Evolutionary conservation across 2,113 vertebrate species (phyloP).

Genomic region (Crotophaga sulcirostris): DNA sequence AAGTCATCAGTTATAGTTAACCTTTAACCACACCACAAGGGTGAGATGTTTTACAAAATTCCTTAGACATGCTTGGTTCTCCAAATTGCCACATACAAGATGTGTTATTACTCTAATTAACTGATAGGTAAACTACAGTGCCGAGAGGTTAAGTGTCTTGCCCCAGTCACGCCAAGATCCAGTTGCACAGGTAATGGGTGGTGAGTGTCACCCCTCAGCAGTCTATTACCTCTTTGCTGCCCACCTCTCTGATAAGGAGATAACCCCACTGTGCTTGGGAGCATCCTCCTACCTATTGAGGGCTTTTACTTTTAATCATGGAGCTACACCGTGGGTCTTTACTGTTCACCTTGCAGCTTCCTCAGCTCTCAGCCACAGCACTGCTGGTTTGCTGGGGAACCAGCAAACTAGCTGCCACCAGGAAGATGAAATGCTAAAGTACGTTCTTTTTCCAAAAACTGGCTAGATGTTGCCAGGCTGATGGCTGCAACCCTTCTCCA

Average conservation of each 20-base stretch:
- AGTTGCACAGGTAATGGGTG: background rate
- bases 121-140: background rate
- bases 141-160: background rate
- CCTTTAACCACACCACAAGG: too few species aligned
- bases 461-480: background rate
- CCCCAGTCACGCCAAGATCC: background rate
- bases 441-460: background rate
- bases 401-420: background rate
- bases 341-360: background rate
- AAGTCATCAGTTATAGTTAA: background rate
- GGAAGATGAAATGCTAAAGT: background rate
- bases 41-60: background rate
- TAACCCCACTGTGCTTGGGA: background rate
- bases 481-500: background rate
- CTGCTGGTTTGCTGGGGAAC: background rate
- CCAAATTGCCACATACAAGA: background rate
- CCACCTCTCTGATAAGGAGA: background rate
- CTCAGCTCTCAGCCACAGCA: background rate
- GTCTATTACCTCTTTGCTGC: background rate
- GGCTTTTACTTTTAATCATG: background rate
- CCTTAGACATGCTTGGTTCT: accelerated
- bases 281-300: background rate
- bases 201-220: background rate
- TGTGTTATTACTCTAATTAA: accelerated
- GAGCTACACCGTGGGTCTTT: background rate